These are phyloP conservation scores for Chaetogeoica ovagalla DNA, from an alignment of 2,888 invertebrate genomes.

Conservation along the genomic window DNA sequence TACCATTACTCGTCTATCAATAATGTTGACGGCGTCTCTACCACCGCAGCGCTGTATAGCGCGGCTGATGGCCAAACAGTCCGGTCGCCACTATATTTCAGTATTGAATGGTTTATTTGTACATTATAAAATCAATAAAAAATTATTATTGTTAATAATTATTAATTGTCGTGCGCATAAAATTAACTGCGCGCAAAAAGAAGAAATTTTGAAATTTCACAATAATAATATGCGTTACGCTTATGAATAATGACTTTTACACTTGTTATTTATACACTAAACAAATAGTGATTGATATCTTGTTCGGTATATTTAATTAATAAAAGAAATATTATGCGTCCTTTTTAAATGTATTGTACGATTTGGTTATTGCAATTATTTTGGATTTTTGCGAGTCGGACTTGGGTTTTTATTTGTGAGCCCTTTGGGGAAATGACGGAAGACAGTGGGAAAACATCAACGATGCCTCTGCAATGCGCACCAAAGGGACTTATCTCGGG, in stretches of 20 bases:
- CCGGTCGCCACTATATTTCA: too few relatives aligned
- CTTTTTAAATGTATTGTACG: not conserved
- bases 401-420: constrained; percentile 30
- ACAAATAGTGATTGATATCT: not conserved
- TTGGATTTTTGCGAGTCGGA: constrained; percentile 7
- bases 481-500: constrained; percentile 41
- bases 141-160: too few relatives aligned
- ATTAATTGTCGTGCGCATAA: too few relatives aligned
- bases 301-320: not conserved
- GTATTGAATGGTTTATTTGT: too few relatives aligned
- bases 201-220: too few relatives aligned
- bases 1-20: too few relatives aligned
- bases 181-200: too few relatives aligned
- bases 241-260: not conserved
- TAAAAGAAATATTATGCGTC: too few relatives aligned
- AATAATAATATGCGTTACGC: not conserved
- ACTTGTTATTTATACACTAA: not conserved
- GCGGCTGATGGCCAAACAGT: too few relatives aligned
- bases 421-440: not conserved
- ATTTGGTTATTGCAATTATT: constrained; percentile 9
- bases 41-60: too few relatives aligned
- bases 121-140: too few relatives aligned
- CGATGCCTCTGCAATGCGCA: constrained; percentile 43
- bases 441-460: constrained; percentile 23
- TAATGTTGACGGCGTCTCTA: too few relatives aligned